Conservation (phyloP, 2,888 invertebrate genomes). For the Drosophila paramelanica region DNA sequence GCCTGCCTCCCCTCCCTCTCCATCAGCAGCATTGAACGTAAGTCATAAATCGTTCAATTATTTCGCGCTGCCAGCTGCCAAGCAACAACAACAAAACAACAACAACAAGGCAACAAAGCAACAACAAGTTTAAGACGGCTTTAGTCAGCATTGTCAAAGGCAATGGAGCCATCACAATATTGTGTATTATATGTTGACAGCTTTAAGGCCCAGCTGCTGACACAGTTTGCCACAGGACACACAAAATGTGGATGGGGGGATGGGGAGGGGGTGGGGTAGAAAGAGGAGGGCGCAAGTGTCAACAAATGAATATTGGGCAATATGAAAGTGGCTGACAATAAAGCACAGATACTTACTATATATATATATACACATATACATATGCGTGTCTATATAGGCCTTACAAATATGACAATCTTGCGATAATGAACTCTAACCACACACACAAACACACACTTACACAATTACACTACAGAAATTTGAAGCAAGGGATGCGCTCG, state of each 20-base stretch:
- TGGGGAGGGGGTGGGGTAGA: no score
- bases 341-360: conserved; percentile 41
- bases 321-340: conserved; percentile 59
- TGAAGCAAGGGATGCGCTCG: conserved; percentile 41
- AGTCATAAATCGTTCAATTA: conserved; percentile 63
- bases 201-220: conserved; percentile 59
- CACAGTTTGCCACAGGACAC: conserved; percentile 37
- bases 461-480: neutral
- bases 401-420: conserved; percentile 48
- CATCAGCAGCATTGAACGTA: conserved; percentile 29
- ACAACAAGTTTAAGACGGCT: conserved; percentile 39
- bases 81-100: conserved; percentile 8
- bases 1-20: no score
- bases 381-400: neutral
- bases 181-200: conserved; percentile 63
- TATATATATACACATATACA: neutral
- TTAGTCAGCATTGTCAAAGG: conserved; percentile 38
- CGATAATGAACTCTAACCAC: conserved; percentile 53
- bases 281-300: conserved; percentile 19
- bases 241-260: neutral
- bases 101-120: neutral
- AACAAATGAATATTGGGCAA: conserved; percentile 68
- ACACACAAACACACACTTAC: neutral
- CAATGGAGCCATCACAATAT: conserved; percentile 50
- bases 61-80: conserved; percentile 33